Base-by-base conservation (phyloP, 2,888 invertebrate species). In the Orchesella flavescens region DNA sequence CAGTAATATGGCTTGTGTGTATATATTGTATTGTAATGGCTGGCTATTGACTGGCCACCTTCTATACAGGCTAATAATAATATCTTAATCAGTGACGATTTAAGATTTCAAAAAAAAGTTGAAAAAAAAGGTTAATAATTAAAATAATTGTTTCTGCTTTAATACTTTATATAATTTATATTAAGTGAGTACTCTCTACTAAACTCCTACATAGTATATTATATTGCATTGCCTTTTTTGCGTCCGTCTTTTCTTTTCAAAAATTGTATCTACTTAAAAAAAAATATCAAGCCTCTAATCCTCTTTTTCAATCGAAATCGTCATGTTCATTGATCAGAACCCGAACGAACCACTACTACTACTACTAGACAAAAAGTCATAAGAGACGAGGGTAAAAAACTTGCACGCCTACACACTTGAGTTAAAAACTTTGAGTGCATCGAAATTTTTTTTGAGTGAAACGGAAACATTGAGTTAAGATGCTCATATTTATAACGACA, bases 31-130 rank as follows among this genome's bases (percentile, higher is more conserved):
- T 34, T 34, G 34, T 34, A 34, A 34, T 19, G 74, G 74, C 53
- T 74, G 65, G 76, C 76, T 57, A 57, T 34, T 74, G 76, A 76
- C 76, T 76, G 76, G 76, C 66, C 76, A 76, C 66, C 76, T 76
- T 53, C 15, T 53, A 53, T 12, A 49, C n/a, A n/a, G n/a, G n/a
- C n/a, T n/a, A n/a, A n/a, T 34, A 34, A 34, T 34, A 34, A 34
- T 34, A 34, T 34, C 34, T 34, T 34, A 34, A 34, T 34, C 34
- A 34, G 34, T 34, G 34, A 7, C 7, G 2, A 7, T 4, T 34
- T 4, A 34, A 34, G 34, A 34, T 34, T 34, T 34, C 34, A 34
- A 34, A 34, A 34, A 34, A 34, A 34, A 34, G 43, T n/a, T 66
- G 19, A 17, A 15, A 23, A 15, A 23, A 43, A 65, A 13, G 15